Conservation (phyloP, 2,113 vertebrate genomes). For the Notothenia coriiceps region DNA sequence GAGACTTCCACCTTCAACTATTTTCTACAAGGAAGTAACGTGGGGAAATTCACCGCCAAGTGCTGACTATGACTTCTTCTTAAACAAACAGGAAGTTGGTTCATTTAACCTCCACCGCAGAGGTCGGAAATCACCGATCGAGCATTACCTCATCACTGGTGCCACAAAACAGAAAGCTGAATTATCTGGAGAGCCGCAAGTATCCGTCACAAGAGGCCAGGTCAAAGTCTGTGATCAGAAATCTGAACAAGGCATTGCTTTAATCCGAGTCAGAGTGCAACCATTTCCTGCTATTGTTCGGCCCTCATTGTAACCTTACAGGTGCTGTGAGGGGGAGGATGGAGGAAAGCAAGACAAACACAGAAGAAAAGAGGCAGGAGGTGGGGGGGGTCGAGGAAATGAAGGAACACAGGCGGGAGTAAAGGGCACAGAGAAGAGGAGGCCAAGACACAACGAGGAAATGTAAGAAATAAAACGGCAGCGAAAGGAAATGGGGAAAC, state of each 20-base stretch:
- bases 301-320: slow-evolving; percentile 55
- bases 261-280: slow-evolving; percentile 7
- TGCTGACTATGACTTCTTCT: not conserved
- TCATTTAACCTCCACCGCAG: slow-evolving; percentile 9
- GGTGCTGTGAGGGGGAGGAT: slow-evolving; percentile 61
- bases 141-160: slow-evolving; percentile 32
- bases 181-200: not conserved
- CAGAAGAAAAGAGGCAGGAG: slow-evolving; percentile 37
- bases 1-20: not conserved
- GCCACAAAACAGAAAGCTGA: slow-evolving; percentile 15
- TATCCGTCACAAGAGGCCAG: not conserved
- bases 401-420: not conserved
- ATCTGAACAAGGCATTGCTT: slow-evolving; percentile 22
- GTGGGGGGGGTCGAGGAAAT: not conserved
- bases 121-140: slow-evolving; percentile 12
- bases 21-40: not conserved
- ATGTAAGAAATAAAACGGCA: slow-evolving; percentile 1
- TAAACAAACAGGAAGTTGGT: slow-evolving; percentile 31
- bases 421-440: slow-evolving; percentile 8
- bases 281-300: slow-evolving; percentile 82
- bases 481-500: slow-evolving; percentile 13
- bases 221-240: slow-evolving; percentile 23
- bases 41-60: not conserved
- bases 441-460: slow-evolving; percentile 26
- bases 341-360: slow-evolving; percentile 7